Percentiles rank a stretch among this genome's conserved stretches.
These are phyloP conservation scores for Thinocorus orbignyianus DNA, from an alignment of 2,113 vertebrate species.

Conservation along the genomic window DNA sequence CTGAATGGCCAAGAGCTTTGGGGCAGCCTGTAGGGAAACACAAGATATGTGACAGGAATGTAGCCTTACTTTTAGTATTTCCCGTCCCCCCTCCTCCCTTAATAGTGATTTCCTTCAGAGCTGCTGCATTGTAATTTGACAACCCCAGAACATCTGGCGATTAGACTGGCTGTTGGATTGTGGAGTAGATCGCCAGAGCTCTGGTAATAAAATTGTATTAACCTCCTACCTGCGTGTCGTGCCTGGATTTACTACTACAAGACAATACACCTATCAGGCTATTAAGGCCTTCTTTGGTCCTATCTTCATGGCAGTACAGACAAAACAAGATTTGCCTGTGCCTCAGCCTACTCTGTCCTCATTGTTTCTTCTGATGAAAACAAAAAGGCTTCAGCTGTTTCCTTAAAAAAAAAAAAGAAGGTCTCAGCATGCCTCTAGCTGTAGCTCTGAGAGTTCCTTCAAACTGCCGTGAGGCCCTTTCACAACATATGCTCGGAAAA, in stretches of 20 bases:
- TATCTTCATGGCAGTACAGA: neutral
- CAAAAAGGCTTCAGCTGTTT: neutral
- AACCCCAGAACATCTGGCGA: neutral
- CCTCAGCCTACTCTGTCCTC: neutral
- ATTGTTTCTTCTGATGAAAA: constrained; percentile 7
- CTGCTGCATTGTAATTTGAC: neutral
- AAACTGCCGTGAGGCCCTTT: neutral
- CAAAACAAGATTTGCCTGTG: neutral
- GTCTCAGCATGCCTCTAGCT: constrained; percentile 40
- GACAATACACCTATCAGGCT: neutral
- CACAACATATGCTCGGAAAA: constrained; percentile 31
- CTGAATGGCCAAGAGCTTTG: neutral
- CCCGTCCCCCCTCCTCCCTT: accelerated
- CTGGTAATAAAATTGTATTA: neutral
- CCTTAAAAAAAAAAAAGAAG: neutral
- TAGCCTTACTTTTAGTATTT: neutral
- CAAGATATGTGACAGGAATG: neutral
- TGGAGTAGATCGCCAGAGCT: neutral
- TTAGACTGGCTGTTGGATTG: neutral
- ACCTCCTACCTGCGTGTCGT: neutral
- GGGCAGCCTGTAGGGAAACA: neutral
- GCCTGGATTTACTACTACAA: neutral
- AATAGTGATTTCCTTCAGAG: neutral
- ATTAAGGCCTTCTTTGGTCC: neutral
- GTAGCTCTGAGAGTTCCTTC: constrained; percentile 27